phyloP scores from a whole-genome alignment of 2,888 invertebrate genomes.

The Orthosia gothica region DNA sequence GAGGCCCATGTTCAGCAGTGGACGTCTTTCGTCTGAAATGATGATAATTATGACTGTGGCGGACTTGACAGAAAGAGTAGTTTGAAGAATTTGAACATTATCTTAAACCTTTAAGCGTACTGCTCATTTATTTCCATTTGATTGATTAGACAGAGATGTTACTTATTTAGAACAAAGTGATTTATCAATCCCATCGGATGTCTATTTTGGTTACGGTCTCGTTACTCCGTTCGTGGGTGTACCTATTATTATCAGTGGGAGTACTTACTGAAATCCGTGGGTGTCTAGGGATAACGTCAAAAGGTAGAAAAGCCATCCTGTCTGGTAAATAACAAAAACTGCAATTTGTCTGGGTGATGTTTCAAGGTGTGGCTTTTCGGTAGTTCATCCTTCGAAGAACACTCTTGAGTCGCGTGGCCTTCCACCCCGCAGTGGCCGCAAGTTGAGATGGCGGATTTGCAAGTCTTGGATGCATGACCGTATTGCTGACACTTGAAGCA shows the following conservation, averaged over 20 bases:
- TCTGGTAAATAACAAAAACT: background rate
- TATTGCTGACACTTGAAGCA: no score
- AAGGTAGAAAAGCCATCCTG: background rate
- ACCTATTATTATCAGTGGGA: background rate
- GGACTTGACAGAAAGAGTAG: background rate
- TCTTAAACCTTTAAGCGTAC: background rate
- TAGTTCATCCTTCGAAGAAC: no score
- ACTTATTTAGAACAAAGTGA: background rate
- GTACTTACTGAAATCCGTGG: background rate
- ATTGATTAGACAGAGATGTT: background rate
- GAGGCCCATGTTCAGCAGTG: no score
- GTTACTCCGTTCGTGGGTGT: constrained; percentile 11
- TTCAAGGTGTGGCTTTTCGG: no score
- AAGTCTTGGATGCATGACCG: no score
- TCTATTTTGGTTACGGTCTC: background rate
- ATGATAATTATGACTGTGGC: no score
- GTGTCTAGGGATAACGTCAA: constrained; percentile 8
- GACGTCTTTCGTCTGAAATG: no score
- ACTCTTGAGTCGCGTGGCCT: no score
- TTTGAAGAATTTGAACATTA: no score
- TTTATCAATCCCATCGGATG: background rate
- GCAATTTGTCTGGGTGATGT: background rate
- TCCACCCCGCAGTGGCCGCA: no score
- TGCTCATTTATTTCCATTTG: background rate
- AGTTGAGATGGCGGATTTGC: no score